Base-by-base conservation (phyloP, 2,888 invertebrate species). In the Lamproptera curius region DNA sequence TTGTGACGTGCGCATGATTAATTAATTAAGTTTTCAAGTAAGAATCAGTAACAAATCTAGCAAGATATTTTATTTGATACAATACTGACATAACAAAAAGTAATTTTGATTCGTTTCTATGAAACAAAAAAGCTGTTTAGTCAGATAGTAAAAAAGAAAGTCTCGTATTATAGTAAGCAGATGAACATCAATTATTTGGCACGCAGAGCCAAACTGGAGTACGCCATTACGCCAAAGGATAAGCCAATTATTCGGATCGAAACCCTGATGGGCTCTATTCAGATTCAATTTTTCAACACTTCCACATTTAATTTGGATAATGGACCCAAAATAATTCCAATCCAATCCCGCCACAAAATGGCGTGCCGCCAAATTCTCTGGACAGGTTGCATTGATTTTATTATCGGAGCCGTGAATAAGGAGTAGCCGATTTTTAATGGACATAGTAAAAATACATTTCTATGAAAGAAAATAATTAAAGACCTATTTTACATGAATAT, bases 281-380 rank as follows among this genome's bases (percentile, higher is more conserved):
- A 55, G 62, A 65, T 63, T 63, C 56, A 62, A 62, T 65, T 63
- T 63, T 63, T 65, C 62, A 61, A 61, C 44, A 46, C 51, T 52
- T 43, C 46, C 44, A 46, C 57, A 51, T 58, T 61, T 56, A 56
- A 62, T 59, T 59, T 54, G 50, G 56, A 53, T 63, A 62, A 62
- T 61, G 56, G 70, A 55, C 46, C 53, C 53, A 52, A n/a, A 51
- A 57, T 59, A 55, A 56, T 58, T 51, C 45, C 52, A 55, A 78
- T 76, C 74, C 46, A 53, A 54, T 51, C 40, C 52, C 23, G 38
- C 38, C 37, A 31, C 42, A 33, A 14, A 23, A 41, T 35, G 41
- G 16, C 17, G 33, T 40, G 46, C 35, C 34, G 28, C 11, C 20
- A 37, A 42, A 33, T 35, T 45, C 54, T 52, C 35, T 42, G 52